Base-by-base conservation (phyloP, 2,797 vertebrate species). In the Sebastes miniatus region DNA sequence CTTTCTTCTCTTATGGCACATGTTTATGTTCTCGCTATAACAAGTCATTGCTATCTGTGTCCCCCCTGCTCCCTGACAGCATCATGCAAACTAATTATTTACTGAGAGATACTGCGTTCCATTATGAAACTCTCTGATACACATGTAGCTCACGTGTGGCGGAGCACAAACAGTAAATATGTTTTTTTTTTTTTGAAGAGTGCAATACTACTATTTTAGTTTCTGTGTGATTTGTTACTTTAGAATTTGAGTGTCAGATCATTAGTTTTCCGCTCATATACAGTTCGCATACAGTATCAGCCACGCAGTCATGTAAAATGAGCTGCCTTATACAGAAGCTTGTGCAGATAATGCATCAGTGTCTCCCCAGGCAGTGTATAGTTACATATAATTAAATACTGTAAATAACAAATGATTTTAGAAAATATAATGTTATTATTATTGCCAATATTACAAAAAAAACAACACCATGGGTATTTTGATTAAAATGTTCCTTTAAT, bases 51-150 rank as follows among this genome's bases (percentile, higher is more conserved):
- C 36, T 24, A 80, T 79, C 39, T 39, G 5, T 63, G 29, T 76
- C 77, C 84, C 77, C 75, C 86, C 77, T 79, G 77, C 80, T 76
- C 70, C 34, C 27, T 88, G 64, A 78, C 89, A 81, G 57, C 67
- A 32, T 54, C 5, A 62, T 92, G 90, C 64, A 85, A 92, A 91
- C 62, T 82, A 59, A 83, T 85, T 72, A 73, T 68, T 84, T 74
- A 71, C 79, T 5, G 72, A 65, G 71, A 83, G 75, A 63, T 66
- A 8, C 77, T 78, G 65, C 9, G 3, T 56, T 59, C 32, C 56
- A 25, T 72, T 54, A 76, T 18, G 14, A 72, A 74, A 85, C 36
- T 47, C 36, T 47, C 58, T 39, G 54, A 87, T 71, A 14, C 50
- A 39, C 63, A 32, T 65, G 58, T 29, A 22, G 69, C 29, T 6